A percentile compares a stretch with the other conserved stretches of the same genome.
Conservation (phyloP, 2,888 invertebrate genomes). For the Leptinotarsa tumamoca region DNA sequence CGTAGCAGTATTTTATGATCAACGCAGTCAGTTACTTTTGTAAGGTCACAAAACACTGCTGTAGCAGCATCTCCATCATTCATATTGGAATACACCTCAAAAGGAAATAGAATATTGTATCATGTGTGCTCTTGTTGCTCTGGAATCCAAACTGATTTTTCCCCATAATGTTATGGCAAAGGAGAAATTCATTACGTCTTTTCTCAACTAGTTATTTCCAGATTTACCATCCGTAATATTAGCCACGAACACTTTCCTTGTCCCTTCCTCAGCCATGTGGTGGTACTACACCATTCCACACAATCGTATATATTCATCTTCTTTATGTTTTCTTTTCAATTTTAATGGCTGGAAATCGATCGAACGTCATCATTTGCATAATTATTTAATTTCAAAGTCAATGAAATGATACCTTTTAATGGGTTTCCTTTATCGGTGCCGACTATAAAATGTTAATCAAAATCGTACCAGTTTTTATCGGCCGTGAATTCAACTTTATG, state of each 20-base stretch:
- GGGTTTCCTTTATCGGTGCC: slow-evolving; percentile 38
- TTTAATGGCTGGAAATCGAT: slow-evolving; percentile 38
- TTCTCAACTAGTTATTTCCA: too few species aligned
- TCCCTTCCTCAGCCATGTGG: slow-evolving; percentile 6
- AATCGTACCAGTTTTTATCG: slow-evolving; percentile 44
- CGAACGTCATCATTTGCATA: slow-evolving; percentile 40
- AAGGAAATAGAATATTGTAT: too few species aligned
- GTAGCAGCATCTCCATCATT: too few species aligned
- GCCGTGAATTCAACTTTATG: slow-evolving; percentile 37
- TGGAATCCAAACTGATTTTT: too few species aligned
- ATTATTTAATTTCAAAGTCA: slow-evolving; percentile 44
- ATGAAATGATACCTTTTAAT: slow-evolving; percentile 46
- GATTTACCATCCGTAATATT: not conserved
- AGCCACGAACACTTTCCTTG: not conserved
- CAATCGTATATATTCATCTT: slow-evolving; percentile 18
- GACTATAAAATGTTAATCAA: slow-evolving; percentile 46
- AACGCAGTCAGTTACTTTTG: too few species aligned
- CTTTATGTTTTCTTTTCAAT: slow-evolving; percentile 22
- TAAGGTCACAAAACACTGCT: too few species aligned
- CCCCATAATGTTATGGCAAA: too few species aligned
- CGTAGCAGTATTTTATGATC: too few species aligned
- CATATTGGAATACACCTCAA: too few species aligned
- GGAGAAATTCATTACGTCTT: too few species aligned
- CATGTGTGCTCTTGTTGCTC: too few species aligned
- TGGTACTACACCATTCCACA: slow-evolving; percentile 6